Evolutionary conservation across 2,888 invertebrate species (phyloP), one percentile per base, ranked within the genome.

Genomic region (Platycheirus albimanus): DNA sequence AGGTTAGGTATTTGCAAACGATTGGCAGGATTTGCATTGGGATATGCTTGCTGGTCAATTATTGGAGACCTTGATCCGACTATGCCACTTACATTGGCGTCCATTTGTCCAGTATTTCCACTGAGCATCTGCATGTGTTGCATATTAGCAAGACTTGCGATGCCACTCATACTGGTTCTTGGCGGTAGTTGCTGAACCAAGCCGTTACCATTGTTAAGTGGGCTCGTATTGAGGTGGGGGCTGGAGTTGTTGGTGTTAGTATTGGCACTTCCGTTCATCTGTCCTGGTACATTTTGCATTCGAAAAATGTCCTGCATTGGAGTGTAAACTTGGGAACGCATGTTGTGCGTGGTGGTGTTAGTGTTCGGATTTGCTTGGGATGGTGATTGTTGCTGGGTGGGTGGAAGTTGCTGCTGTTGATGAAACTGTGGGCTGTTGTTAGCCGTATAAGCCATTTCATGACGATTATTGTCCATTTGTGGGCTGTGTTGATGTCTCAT

Each of bases 221-320:
- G 51, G 80, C 79, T 54, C 74, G 89, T 5, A 92, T 92, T 69
- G 92, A 92, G 7, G 91, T 78, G 76, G 89, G 89, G 90, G 93
- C 74, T 90, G 91, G 85, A 85, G 86, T 78, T 87, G 85, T 30
- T 87, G 88, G 49, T 85, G 86, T 61, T 88, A 87, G 72, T 89
- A 90, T 74, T 91, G 41, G 66, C 83, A 77, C 76, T 77, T 83
- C 83, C 83, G 74, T 83, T 85, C 69, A 80, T 72, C 83, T 81
- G 85, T 74, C 86, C 80, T 87, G 87, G 83, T 74, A 86, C 85
- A 75, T 88, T 88, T 86, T 89, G 89, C 86, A 88, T 85, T 75
- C 88, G 88, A 75, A 88, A 89, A 85, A 89, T 87, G 72, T 89
- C 89, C 76, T 88, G 87, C 69, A 89, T 86, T 63, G 88, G 88